Evolutionary conservation across 1,140 invertebrate species (phyloP), one percentile per base, ranked within the genome.

Genomic region (Euura saliciscinereae): DNA sequence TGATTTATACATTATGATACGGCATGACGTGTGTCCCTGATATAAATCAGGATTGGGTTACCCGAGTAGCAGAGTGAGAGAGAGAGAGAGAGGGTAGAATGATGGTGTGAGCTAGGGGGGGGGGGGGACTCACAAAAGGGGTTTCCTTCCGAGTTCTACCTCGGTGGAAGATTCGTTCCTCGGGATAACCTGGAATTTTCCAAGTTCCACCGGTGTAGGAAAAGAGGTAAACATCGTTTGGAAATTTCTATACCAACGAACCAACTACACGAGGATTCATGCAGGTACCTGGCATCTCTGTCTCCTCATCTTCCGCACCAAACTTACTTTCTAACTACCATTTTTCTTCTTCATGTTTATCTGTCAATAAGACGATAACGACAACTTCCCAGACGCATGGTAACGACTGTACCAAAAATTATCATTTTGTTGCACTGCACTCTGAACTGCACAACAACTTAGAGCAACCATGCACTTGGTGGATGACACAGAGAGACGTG

Each of bases 1-100:
- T 59, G 51, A 59, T 59, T 59, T 59, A 59, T 59, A 59, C 51
- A 59, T 59, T 59, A 59, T 59, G 51, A 59, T 59, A 59, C 51
- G 51, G 3, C 51, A 59, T n/a, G 51, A 59, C 51, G 51, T 59
- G 51, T 59, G 51, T 59, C 51, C 8, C 51, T 59, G 51, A 59
- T 59, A 59, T 59, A 59, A 59, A 59, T 59, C 51, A 59, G 51
- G 51, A 59, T 59, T 59, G 3, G 51, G 51, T 59, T 59, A 59
- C 51, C 10, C 51, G 8, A n/a, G 13, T 8, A 59, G 6, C 51
- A 28, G 51, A n/a, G 10, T 11, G 51, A 6, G 51, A 8, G 3
- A 59, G 51, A n/a, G 51, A n/a, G 51, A 59, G 13, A 59, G 13
- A n/a, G 2, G 6, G 13, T 8, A 59, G 51, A 28, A 28, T 28